Conservation (phyloP, 2,113 vertebrate species). For the Neoarius graeffei region DNA sequence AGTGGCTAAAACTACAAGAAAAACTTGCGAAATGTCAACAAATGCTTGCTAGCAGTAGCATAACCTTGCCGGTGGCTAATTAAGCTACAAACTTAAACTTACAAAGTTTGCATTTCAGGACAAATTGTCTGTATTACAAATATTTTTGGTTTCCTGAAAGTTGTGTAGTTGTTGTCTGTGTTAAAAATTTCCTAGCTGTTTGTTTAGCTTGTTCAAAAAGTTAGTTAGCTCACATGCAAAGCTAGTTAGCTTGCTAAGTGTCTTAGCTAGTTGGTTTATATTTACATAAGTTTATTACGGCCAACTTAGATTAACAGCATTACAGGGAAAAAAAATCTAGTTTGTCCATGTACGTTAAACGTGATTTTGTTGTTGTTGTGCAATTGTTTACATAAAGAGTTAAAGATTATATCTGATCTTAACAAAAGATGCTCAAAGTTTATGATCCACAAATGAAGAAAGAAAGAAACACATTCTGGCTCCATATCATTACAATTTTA, state of each 20-base stretch:
- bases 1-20: slow-evolving; percentile 4
- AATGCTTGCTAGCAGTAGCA: slow-evolving; percentile 24
- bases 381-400: not conserved
- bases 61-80: not conserved
- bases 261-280: not conserved
- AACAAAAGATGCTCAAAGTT: not conserved
- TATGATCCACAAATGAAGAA: not conserved
- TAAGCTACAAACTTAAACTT: not conserved
- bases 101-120: not conserved
- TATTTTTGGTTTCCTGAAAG: not conserved
- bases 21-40: slow-evolving; percentile 12
- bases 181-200: not conserved
- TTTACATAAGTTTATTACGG: not conserved
- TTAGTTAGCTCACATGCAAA: not conserved
- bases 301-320: not conserved
- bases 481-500: not conserved
- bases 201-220: not conserved
- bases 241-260: slow-evolving; percentile 14
- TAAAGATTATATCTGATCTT: not conserved
- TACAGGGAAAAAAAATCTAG: not conserved
- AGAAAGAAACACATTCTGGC: not conserved
- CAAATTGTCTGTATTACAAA: not conserved
- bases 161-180: not conserved
- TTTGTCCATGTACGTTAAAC: not conserved
- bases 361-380: not conserved